phyloP scores from a whole-genome alignment of 2,888 invertebrate species.

The Noctua fimbriata region DNA sequence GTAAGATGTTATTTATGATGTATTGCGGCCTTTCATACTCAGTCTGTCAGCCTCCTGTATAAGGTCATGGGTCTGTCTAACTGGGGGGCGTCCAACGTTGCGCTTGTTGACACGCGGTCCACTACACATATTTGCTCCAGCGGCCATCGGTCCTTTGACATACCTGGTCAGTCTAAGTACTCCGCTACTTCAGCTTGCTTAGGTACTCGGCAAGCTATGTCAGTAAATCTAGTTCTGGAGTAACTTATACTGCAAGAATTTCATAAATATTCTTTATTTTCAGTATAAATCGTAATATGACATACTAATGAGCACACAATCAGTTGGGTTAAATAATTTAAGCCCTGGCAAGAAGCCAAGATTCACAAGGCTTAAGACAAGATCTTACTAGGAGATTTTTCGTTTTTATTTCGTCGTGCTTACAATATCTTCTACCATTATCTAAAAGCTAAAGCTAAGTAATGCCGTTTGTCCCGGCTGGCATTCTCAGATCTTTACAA shows the following conservation, averaged over 20 bases:
- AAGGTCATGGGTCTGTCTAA: neutral
- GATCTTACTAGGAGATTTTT: constrained; percentile 1
- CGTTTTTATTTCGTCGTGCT: neutral
- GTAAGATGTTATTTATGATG: no score
- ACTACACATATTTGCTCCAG: neutral
- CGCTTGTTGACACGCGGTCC: neutral
- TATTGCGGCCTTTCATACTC: neutral
- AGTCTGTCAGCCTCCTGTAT: neutral
- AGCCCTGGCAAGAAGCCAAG: constrained; percentile 27
- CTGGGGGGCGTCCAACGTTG: neutral
- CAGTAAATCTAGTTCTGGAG: neutral
- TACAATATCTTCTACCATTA: neutral
- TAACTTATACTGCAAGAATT: neutral
- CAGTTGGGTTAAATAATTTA: neutral
- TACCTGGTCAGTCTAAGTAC: neutral
- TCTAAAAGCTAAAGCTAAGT: neutral
- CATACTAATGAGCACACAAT: constrained; percentile 33
- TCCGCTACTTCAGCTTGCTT: neutral
- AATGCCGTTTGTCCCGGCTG: neutral
- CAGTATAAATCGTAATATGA: neutral
- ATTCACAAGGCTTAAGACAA: constrained; percentile 9
- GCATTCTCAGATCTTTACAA: neutral
- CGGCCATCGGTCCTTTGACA: neutral
- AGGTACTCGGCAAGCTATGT: neutral
- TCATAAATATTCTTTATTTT: neutral